Base-by-base conservation (phyloP, 2,113 vertebrate species). In the Tilapia sparmanii region DNA sequence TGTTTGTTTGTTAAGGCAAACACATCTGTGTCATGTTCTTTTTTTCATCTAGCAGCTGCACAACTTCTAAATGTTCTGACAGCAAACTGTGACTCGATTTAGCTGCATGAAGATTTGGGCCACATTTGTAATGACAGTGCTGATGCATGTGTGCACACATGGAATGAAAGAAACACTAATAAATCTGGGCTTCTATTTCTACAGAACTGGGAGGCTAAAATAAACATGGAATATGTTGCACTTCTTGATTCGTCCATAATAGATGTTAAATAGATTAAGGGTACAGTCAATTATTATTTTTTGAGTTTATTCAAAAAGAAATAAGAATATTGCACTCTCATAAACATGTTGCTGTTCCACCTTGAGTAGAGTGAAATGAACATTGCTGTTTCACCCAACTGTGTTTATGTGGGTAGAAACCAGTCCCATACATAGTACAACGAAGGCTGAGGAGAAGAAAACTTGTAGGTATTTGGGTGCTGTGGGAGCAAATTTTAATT, bases 31-130 rank as follows among this genome's bases (percentile, higher is more conserved):
- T 89, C 33, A 16, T 10, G 29, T 38, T 40, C 33, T 22, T 81
- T 80, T 80, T 80, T 90, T 90, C 87, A 82, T 83, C 40, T 83
- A 10, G 52, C 87, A 92, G 87, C 87, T 89, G 87, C 40, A 1
- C 45, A 1, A 2, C 45, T 18, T 66, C 63, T 80, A 78, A 53
- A 78, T 66, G 68, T 16, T 24, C 45, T 12, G 45, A 80, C 78
- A 10, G 59, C 6, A n/a, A 83, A 57, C 47, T 76, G 87, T 31
- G 35, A 85, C 47, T 22, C 15, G 6, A 35, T 42, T 35, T 80
- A 38, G 79, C 61, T 2, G 53, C 33, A n/a, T 29, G 16, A 19
- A 3, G 15, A 35, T 66, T 47, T 33, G 13, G 5, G 2, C 10
- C 19, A 31, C 38, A 38, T 47, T 22, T 26, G 10, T 45, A 73